phyloP scores from a whole-genome alignment of 2,797 vertebrate genomes.

The Eupleurogrammus muticus region DNA sequence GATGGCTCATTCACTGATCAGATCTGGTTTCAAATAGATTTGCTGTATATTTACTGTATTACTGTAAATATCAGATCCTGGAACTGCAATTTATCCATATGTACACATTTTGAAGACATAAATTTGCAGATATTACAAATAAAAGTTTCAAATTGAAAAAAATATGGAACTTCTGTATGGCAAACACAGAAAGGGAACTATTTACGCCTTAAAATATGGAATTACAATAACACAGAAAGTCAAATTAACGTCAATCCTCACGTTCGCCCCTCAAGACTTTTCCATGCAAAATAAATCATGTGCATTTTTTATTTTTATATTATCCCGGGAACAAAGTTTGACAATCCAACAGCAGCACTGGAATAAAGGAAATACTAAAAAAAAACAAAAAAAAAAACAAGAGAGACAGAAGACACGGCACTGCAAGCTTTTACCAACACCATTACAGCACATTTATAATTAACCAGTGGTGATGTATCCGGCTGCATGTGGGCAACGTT shows the following conservation, averaged over 20 bases:
- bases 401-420: constrained; percentile 64
- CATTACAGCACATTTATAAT: constrained; percentile 71
- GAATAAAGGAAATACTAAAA: constrained; percentile 33
- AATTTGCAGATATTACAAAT: not conserved
- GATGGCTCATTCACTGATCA: constrained; percentile 12
- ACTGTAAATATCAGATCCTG: constrained; percentile 3
- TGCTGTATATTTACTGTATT: too few relatives aligned
- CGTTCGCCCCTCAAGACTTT: not conserved
- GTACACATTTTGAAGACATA: not conserved
- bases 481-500: constrained; percentile 43
- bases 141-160: not conserved
- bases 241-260: not conserved
- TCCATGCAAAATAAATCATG: not conserved
- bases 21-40: not conserved
- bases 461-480: constrained; percentile 67
- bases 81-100: not conserved
- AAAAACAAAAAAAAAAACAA: too few relatives aligned
- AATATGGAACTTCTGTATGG: not conserved
- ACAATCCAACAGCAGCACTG: constrained; percentile 30
- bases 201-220: not conserved
- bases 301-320: constrained; percentile 17
- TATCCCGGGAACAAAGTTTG: constrained; percentile 9
- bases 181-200: not conserved
- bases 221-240: not conserved
- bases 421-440: constrained; percentile 63